These are phyloP conservation scores for Teleogryllus oceanicus DNA, from an alignment of 2,888 invertebrate species.

Conservation along the genomic window DNA sequence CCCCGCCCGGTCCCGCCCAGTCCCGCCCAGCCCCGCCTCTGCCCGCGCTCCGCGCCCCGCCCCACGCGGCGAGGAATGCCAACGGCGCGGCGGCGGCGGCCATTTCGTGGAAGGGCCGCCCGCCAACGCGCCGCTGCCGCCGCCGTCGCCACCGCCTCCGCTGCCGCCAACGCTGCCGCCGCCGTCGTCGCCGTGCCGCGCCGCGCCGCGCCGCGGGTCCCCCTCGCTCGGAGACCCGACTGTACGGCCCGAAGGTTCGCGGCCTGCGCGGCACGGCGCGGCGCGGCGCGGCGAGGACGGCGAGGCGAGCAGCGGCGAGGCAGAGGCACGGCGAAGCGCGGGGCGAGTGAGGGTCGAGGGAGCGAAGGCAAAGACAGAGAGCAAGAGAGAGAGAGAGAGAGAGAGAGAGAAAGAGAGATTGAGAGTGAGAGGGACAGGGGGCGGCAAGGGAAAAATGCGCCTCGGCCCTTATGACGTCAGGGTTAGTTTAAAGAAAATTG, in stretches of 20 bases:
- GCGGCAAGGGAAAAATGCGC: neutral
- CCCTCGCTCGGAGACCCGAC: too few species aligned
- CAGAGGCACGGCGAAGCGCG: too few species aligned
- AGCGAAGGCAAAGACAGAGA: too few species aligned
- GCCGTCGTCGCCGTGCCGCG: neutral
- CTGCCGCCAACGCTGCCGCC: neutral
- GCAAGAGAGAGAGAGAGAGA: too few species aligned
- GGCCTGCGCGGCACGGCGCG: neutral
- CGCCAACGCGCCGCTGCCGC: neutral
- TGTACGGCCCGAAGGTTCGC: neutral
- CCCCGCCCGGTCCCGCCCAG: neutral
- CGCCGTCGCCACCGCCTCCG: neutral
- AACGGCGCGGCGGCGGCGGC: neutral
- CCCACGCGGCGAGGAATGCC: slow-evolving; percentile 20
- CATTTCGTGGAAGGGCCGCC: slow-evolving; percentile 20
- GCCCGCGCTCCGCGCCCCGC: neutral
- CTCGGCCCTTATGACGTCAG: slow-evolving; percentile 18
- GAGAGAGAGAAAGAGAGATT: too few species aligned
- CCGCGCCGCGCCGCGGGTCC: neutral
- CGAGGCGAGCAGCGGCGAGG: too few species aligned
- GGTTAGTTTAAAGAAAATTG: slow-evolving; percentile 2
- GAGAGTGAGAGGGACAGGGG: too few species aligned
- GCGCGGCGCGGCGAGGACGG: neutral
- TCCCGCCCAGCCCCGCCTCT: neutral
- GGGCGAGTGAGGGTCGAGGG: too few species aligned